Base-by-base conservation (phyloP, 1,140 invertebrate genomes). In the Melipona quadrifasciata region DNA sequence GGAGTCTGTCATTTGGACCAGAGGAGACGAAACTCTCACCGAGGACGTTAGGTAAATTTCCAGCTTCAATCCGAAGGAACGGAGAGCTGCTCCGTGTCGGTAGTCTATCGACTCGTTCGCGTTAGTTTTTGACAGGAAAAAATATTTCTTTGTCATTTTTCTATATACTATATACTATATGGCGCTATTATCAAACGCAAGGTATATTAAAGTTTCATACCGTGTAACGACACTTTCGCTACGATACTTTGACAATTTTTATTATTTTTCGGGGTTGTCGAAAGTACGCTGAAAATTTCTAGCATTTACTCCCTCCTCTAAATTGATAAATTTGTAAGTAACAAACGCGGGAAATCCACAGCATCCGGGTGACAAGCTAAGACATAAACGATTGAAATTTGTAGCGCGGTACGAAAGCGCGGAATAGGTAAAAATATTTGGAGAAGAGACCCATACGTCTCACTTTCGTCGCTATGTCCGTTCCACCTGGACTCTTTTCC, bases 1-100 rank as follows among this genome's bases (percentile, higher is more conserved):
- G 85, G 95, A 95, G 91, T 93, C 94, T 61, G 93, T 95, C 80
- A 89, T 94, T 80, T 95, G 95, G 95, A 94, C 92, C 77, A 93
- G 93, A 61, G 95, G 93, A 79, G 93, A 94, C 80, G 93, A 93
- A 87, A 94, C 93, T 79, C 93, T 95, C 72, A 90, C 88, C 11
- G 92, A 95, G 58, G 93, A 95, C 80, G 92, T 95, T 84, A 95
- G 94, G 95, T 95, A 92, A 89, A 90, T 39, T 58, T 17, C 24
- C 0, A n/a, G 8, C n/a, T 11, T 24, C 8, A 10, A 6, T 65
- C 17, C 10, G 17, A 71, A 71, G 1, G 34, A 71, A 19, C 0
- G 34, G 2, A 67, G 34, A 67, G 10, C 10, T 65, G 14, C 24
- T 11, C 39, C 8, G 39, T 47, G 39, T 47, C 8, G 34, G 3